Conservation (phyloP, 2,888 invertebrate genomes). For the Lagria hirta region DNA sequence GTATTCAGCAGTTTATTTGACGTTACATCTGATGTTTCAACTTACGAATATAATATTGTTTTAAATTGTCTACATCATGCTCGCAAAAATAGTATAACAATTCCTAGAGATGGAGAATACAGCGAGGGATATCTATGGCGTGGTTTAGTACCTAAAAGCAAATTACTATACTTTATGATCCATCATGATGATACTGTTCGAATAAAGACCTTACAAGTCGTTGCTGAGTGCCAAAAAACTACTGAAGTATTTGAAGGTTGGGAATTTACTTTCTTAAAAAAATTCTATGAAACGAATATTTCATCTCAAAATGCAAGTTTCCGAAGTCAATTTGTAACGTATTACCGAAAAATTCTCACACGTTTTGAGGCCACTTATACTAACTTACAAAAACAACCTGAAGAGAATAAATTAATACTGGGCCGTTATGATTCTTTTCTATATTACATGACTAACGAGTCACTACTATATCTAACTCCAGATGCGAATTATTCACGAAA, state of each 20-base stretch:
- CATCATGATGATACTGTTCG: constrained; percentile 66
- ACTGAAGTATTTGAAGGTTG: constrained; percentile 64
- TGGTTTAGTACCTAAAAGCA: constrained; percentile 57
- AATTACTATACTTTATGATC: constrained; percentile 60
- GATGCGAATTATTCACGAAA: constrained; percentile 46
- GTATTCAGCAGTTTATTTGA: constrained; percentile 7
- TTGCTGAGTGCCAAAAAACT: constrained; percentile 73
- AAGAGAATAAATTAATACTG: constrained; percentile 18
- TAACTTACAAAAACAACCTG: constrained; percentile 35
- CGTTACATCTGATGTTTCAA: constrained; percentile 8
- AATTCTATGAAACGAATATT: constrained; percentile 69
- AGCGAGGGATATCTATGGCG: constrained; percentile 55
- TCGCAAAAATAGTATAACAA: constrained; percentile 55
- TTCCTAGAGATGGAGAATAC: constrained; percentile 26
- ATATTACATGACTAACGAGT: constrained; percentile 28
- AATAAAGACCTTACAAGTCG: constrained; percentile 65
- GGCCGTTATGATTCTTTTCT: constrained; percentile 34
- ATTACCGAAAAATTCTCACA: constrained; percentile 68
- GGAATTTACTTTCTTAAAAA: constrained; percentile 66
- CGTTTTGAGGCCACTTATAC: constrained; percentile 57
- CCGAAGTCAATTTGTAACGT: constrained; percentile 67
- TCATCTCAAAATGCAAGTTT: constrained; percentile 68
- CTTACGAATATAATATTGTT: constrained; percentile 48
- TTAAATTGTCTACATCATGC: constrained; percentile 57
- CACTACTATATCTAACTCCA: constrained; percentile 38